Evolutionary conservation across 2,888 invertebrate species (phyloP), one percentile per base, ranked within the genome.

Genomic region (Alcis repandata): DNA sequence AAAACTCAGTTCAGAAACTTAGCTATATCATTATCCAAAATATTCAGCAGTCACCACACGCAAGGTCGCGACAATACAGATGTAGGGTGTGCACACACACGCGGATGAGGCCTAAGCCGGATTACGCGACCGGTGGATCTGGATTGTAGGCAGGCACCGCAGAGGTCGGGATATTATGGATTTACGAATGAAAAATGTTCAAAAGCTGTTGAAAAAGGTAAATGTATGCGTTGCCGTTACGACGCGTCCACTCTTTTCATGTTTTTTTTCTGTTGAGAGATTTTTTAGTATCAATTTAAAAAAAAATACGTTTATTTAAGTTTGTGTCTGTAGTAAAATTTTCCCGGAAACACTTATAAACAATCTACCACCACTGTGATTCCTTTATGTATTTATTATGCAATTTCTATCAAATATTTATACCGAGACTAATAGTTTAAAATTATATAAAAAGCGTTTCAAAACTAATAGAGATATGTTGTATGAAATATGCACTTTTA

Each of bases 71-170:
- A 80, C 76, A 78, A 77, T 79, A 79, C 75, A 78, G 57, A 73
- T 75, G 72, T 75, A 75, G 79, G 73, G 68, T 78, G 77, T 77
- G 72, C 77, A 79, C 74, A 75, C 74, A 79, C 74, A 78, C 75
- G 73, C 72, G 87, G 89, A 91, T 90, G 84, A 89, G 84, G 79
- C 84, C 82, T 90, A 89, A 92, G 90, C 90, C 89, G 90, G 91
- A 92, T 92, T 91, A 92, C 81, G 83, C 83, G 87, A 84, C 90
- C 89, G 86, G 74, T 85, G 85, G 86, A 91, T 91, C 84, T 59
- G 64, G 64, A 64, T 63, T 84, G 86, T 72, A 73, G 72, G 70
- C 72, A 73, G 73, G 51, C 60, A 77, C 78, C 75, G 69, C 76
- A 72, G 83, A 85, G 87, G 86, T 88, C 84, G 86, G 79, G 80